Base-by-base conservation (phyloP, 2,888 invertebrate genomes). In the Pyralis farinalis region DNA sequence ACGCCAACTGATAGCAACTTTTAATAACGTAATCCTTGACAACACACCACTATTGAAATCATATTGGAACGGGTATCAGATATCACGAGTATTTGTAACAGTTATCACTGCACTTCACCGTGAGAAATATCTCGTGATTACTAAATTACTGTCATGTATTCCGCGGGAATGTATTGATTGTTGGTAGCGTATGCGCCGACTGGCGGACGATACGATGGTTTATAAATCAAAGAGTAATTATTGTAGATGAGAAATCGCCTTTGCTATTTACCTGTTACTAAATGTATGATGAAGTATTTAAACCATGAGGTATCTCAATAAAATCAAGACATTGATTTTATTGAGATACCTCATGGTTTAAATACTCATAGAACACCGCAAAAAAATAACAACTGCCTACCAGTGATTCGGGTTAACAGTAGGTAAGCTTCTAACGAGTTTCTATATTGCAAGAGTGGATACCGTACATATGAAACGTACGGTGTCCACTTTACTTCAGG, bases 161-260 rank as follows among this genome's bases (percentile, higher is more conserved):
- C 8, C 0, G 9, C 20, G 5, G 37, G 30, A 37, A 30, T 30
- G 29, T 36, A 37, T n/a, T 21, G 21, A 10, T 20, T 11, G 10
- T 7, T 10, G 28, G 29, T 16, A 29, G 22, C 10, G n/a, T 21
- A 7, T 7, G 30, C 21, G 4, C 12, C 11, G 30, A 37, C 37
- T 37, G 22, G 30, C 37, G 5, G 21, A 12, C 6, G 21, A 3
- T 6, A 12, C 12, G 21, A 11, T 12, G 37, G 20, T 8, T 20
- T 16, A 16, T 16, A 12, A 20, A 11, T 6, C 37, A 37, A 31
- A 37, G 37, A 37, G 30, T 12, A 10, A 20, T 8, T n/a, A 22
- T 3, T 8, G 22, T 21, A 37, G 37, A 37, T 21, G 5, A 10
- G 37, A 25, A 2, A 5, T 25, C 25, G 7, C 25, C 1, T 25